Base-by-base conservation (phyloP, 1,140 invertebrate species). In the Druon quercuslanigerum region DNA sequence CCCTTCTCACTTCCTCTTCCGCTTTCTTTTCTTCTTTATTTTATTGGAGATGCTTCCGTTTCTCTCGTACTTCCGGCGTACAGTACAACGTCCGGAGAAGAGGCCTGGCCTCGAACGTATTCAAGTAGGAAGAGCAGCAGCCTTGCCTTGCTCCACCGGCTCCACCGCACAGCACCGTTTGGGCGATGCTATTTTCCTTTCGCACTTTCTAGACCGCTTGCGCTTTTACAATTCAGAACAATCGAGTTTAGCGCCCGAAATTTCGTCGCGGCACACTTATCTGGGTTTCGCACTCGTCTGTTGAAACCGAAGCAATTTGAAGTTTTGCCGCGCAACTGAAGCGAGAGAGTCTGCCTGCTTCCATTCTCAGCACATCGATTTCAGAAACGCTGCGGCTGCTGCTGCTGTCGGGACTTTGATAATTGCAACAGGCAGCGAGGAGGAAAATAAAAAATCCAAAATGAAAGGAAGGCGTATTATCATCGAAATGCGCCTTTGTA, bases 1-100 rank as follows among this genome's bases (percentile, higher is more conserved):
- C 56, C 77, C 46, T 71, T 73, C 73, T 70, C 20, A 25, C 25
- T 33, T 76, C 50, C 71, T 72, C 54, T 66, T 56, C 77, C 66
- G 73, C 70, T 57, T 74, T 81, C 77, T 78, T 75, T 20, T 75
- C 57, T 60, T 33, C 54, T 50, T 78, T 75, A 17, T 33, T 50
- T 57, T 57, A 50, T 51, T 51, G 72, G 14, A 50, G 73, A 51
- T 79, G 72, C 25, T 51, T 25, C 54, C 25, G 33, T 57, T 52
- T 72, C 52, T 60, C 75, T 75, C 25, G 13, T 66, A 66, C 60
- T 66, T 66, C 60, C 60, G 60, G 60, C 16, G 33, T 66, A 66
- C 40, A 66, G 60, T 66, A 25, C 60, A 66, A 66, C 40, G 60
- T 66, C 60, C 60, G 60, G 60, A 66, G 60, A 66, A 66, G 60